Evolutionary conservation across 2,797 vertebrate species (phyloP).

Genomic region (Phataginus tetradactyla): DNA sequence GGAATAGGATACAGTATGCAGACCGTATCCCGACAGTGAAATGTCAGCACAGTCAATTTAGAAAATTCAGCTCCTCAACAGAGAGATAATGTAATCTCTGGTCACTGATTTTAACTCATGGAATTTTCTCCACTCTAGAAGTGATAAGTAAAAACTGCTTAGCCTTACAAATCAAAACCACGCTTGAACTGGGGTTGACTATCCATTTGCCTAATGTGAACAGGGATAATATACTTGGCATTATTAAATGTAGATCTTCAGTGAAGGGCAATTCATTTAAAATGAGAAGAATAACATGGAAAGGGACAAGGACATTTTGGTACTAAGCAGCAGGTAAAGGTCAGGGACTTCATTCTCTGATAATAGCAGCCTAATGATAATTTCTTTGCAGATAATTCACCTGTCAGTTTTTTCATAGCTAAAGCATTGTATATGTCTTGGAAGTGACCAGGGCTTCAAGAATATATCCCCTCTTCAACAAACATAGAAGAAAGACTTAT

Average conservation of each 20-base stretch:
- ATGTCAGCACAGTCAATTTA: constrained; percentile 10
- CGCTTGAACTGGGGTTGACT: constrained; percentile 19
- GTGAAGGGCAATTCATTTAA: constrained; percentile 62
- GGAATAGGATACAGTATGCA: not conserved
- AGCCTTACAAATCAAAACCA: constrained; percentile 27
- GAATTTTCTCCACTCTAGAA: constrained; percentile 49
- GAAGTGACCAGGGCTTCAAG: constrained; percentile 86
- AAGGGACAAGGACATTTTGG: constrained; percentile 75
- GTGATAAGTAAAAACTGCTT: constrained; percentile 36
- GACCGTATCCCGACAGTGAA: constrained; percentile 9
- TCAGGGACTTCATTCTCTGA: constrained; percentile 79
- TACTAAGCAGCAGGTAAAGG: constrained; percentile 77
- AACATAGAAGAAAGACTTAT: constrained; percentile 6
- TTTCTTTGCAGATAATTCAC: constrained; percentile 87
- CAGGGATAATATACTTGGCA: constrained; percentile 45
- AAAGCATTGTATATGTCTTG: constrained; percentile 89
- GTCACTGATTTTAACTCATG: constrained; percentile 38
- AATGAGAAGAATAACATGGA: constrained; percentile 62
- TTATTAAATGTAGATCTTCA: constrained; percentile 55
- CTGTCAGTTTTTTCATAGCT: constrained; percentile 87
- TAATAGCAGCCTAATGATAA: constrained; percentile 83
- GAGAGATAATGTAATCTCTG: constrained; percentile 60
- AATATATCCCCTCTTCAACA: constrained; percentile 84
- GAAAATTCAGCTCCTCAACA: constrained; percentile 33
- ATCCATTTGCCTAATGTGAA: constrained; percentile 50